Evolutionary conservation across 2,888 invertebrate genomes (phyloP), one percentile per base, ranked within the genome.

Genomic region (Eilema sororculum): DNA sequence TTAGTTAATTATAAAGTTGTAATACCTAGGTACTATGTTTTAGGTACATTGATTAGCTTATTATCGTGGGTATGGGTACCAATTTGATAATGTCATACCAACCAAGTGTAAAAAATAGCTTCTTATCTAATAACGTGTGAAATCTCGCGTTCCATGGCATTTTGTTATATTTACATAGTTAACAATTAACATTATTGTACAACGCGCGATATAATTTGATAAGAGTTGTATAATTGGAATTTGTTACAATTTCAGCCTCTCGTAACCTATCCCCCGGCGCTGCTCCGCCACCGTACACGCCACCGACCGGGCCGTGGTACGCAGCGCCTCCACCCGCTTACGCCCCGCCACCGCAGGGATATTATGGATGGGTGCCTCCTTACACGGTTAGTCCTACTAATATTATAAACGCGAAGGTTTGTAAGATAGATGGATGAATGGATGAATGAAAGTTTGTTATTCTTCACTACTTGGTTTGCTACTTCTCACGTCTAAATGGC

Each of bases 301-400:
- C 98, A 67, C 98, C 98, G 6, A 95, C 96, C 16, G 97, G 97
- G 2, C 96, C 97, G 66, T 98, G 97, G 97, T 97, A 98, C 90
- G 97, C 98, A 69, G 98, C 98, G 13, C 98, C 98, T 37, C 99
- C 99, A 65, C 98, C 99, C 41, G 98, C 98, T 0, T 99, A 99
- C 90, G 97, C 97, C 37, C 97, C 98, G 30, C 96, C 98, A 1
- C 97, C 98, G 33, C 97, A 97, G 77, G 98, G 98, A 24, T 98
- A 98, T 90, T 99, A 99, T 86, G 99, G 99, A 76, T 99, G 99
- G 97, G 96, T 98, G 82, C 99, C 99, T 65, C 98, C 98, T 0
- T 97, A 97, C 69, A 95, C 96, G 82, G 96, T 96, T 4, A 61
- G 68, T 72, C n/a, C n/a, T n/a, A n/a, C n/a, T n/a, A n/a, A n/a